phyloP scores from a whole-genome alignment of 35 echinoderm and acorn worm species.

The Amphiura filiformis region DNA sequence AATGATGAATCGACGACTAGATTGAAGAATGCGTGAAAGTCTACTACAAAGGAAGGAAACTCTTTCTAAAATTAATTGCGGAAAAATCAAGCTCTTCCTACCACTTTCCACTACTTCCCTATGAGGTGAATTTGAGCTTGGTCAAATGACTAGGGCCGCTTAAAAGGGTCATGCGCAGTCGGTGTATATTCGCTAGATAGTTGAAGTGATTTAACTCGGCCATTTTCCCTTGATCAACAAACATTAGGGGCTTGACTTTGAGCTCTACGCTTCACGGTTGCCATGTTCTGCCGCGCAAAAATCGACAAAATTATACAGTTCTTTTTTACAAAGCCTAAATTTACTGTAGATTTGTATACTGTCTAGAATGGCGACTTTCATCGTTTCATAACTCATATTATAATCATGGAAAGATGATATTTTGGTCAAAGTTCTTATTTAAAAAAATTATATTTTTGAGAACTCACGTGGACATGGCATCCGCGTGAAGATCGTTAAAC shows the following conservation, averaged over 20 bases:
- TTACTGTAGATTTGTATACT: too few species aligned
- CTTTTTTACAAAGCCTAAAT: too few species aligned
- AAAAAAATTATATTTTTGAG: too few species aligned
- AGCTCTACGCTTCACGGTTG: too few species aligned
- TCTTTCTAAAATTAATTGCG: slow-evolving; percentile 48
- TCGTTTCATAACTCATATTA: too few species aligned
- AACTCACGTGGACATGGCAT: too few species aligned
- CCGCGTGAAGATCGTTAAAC: too few species aligned
- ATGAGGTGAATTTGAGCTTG: not conserved
- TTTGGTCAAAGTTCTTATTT: too few species aligned
- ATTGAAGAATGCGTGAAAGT: not conserved
- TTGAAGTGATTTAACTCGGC: not conserved
- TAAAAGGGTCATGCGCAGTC: slow-evolving; percentile 1
- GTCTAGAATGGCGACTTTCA: too few species aligned
- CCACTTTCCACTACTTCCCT: not conserved
- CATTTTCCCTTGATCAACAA: not conserved
- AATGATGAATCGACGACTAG: not conserved
- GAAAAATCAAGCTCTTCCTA: slow-evolving; percentile 43
- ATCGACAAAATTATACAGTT: too few species aligned
- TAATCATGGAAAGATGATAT: too few species aligned
- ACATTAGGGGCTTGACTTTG: not conserved
- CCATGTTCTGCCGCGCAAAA: too few species aligned
- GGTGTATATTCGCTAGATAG: not conserved
- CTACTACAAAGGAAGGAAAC: slow-evolving; percentile 33
- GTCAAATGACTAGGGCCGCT: slow-evolving; percentile 13